Base-by-base conservation (phyloP, 35 echinoderm and acorn worm species). In the Ptychodera flava region DNA sequence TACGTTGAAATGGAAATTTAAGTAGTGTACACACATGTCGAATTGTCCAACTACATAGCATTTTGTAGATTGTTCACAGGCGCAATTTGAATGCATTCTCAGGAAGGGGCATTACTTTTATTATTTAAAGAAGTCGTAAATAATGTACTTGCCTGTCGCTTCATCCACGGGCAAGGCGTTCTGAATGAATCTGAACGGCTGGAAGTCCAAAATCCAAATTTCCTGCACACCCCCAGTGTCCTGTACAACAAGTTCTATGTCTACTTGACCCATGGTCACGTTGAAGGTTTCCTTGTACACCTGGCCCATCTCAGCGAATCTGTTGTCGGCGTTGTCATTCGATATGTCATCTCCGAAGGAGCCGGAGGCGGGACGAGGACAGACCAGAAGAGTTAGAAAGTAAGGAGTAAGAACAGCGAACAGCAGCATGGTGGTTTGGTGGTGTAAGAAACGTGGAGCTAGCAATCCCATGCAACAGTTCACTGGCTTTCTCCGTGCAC, bases 161-260 rank as follows among this genome's bases (percentile, higher is more conserved):
- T 91, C 93, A 82, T 91, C 82, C 16, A 94, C 36, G n/a, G 93
- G 93, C 35, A 91, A 64, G 1, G 35, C 33, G 76, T 89, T 86
- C 27, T 80, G 29, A 90, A 88, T 91, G 77, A 85, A 91, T 80
- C 86, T 82, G 83, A 88, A 94, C 22, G 89, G 89, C 79, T 94
- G 64, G 76, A 94, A 94, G 79, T 94, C 93, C 15, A 94, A 82
- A 38, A 94, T 80, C 93, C 93, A 94, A 14, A 90, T 33, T 34
- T 94, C 93, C 15, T 80, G 28, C 10, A 91, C 79, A 16, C 33
- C 45, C 31, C 31, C 76, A 27, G 93, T 94, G 78, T 94, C 88
- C 83, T 94, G 77, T 16, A 94, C 89, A 35, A 86, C 87, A 16
- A 94, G 80, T 10, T 80, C 86, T 27, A 94, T 36, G 12, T 78